Evolutionary conservation across 2,888 invertebrate genomes (phyloP), one percentile per base, ranked within the genome.

Genomic region (Latrodectus elegans): DNA sequence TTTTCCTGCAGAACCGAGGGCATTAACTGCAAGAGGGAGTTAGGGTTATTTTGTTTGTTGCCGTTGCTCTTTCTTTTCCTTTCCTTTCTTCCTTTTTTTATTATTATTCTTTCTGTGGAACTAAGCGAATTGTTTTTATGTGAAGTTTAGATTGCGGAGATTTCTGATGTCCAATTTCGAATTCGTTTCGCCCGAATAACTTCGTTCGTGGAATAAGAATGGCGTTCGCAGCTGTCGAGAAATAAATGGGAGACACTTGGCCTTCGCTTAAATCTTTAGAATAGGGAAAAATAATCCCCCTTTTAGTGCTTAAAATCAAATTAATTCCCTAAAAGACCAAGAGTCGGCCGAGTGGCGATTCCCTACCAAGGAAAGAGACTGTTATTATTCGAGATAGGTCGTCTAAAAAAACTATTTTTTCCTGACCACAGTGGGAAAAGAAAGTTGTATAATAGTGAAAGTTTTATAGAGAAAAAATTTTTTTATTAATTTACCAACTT

Each of bases 51-150:
- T 64, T 26, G 26, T 71, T 71, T 49, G 26, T 71, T 71, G 38
- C 49, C n/a, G 38, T 49, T 49, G 26, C 49, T 15, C 12, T n/a
- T 38, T 11, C n/a, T 71, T 71, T 71, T 71, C n/a, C 49, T 15
- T 26, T 49, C 49, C 26, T 49, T 71, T 71, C 49, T 14, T 79
- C 55, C 55, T 55, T 64, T 64, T 72, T n/a, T 51, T 72, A 8
- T 53, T 70, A 38, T 80, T 79, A 22, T 60, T n/a, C 60, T n/a
- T 26, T n/a, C n/a, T 38, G 14, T 11, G 14, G 38, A 53, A 38
- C 22, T 72, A 72, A 74, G 75, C 49, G 82, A 82, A 75, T 82
- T 75, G 82, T 82, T 82, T 82, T 82, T 82, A 82, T 82, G 82
- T 70, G 82, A 49, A 75, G 82, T 82, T 75, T 60, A 75, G 82